A percentile compares a stretch with the other conserved stretches of the same genome.
Conservation (phyloP, 2,888 invertebrate species). For the Macrosoma leucophasiata region DNA sequence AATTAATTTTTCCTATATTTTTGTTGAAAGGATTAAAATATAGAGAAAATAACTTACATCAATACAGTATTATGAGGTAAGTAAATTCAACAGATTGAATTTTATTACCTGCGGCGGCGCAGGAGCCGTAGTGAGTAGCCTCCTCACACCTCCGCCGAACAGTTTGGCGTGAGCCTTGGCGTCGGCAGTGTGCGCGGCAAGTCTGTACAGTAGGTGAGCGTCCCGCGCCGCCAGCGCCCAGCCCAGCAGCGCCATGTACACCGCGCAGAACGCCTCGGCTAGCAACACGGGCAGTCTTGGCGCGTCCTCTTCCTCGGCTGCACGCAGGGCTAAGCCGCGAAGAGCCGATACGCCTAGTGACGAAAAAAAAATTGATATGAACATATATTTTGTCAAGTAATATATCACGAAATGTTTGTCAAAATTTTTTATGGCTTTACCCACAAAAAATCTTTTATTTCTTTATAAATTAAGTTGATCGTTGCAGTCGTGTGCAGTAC, state of each 20-base stretch:
- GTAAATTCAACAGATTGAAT: not conserved
- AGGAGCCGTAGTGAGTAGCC: constrained; percentile 87
- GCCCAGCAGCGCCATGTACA: constrained; percentile 93
- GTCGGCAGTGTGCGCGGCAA: constrained; percentile 88
- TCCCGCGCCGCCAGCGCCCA: constrained; percentile 96
- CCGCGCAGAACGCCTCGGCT: constrained; percentile 94
- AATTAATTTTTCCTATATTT: no score
- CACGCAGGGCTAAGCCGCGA: constrained; percentile 90
- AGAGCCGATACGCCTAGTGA: constrained; percentile 89
- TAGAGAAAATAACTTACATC: no score
- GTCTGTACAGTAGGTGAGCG: constrained; percentile 91
- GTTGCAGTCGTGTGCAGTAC: no score
- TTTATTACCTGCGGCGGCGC: constrained; percentile 50
- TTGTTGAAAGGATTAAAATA: no score
- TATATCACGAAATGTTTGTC: not conserved
- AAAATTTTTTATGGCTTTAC: not conserved
- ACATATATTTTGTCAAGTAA: not conserved
- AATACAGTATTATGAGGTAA: no score
- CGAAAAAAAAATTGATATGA: not conserved
- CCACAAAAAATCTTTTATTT: no score
- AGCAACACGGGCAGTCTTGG: constrained; percentile 94
- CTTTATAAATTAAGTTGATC: no score
- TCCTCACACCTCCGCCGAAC: constrained; percentile 93
- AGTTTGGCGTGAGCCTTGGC: constrained; percentile 87
- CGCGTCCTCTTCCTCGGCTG: constrained; percentile 95